phyloP scores from a whole-genome alignment of 2,797 vertebrate species.

The Hybognathus amarus region DNA sequence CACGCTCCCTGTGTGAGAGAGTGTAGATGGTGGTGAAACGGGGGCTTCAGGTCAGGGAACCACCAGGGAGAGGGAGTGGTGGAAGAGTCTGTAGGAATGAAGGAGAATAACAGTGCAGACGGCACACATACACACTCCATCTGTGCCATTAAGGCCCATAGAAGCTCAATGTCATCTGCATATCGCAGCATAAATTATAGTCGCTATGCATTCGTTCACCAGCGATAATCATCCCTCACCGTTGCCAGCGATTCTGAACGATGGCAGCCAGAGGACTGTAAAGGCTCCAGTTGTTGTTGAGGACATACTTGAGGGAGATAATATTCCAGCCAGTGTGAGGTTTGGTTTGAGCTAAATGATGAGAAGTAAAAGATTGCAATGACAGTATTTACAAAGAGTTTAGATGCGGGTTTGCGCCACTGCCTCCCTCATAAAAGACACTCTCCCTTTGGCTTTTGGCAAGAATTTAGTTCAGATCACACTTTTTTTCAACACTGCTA shows the following conservation, averaged over 20 bases:
- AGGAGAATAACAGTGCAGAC: slow-evolving; percentile 45
- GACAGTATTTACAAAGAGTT: slow-evolving; percentile 52
- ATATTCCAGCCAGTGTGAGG: slow-evolving; percentile 51
- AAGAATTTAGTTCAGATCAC: slow-evolving; percentile 27
- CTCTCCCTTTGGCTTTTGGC: slow-evolving; percentile 43
- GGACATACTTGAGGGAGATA: slow-evolving; percentile 53
- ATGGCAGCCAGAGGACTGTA: slow-evolving; percentile 39
- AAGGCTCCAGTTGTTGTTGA: slow-evolving; percentile 15
- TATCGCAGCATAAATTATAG: slow-evolving; percentile 30
- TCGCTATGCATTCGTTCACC: not conserved
- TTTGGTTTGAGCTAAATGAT: slow-evolving; percentile 52
- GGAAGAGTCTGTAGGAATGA: slow-evolving; percentile 42
- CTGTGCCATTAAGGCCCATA: slow-evolving; percentile 31
- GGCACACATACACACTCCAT: slow-evolving; percentile 14
- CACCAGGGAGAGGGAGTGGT: slow-evolving; percentile 62
- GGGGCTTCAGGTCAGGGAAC: slow-evolving; percentile 67
- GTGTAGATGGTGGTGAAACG: slow-evolving; percentile 64
- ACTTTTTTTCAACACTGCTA: not conserved
- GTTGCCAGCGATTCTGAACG: not conserved
- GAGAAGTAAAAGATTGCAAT: slow-evolving; percentile 50
- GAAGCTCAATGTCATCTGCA: slow-evolving; percentile 33
- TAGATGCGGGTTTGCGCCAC: slow-evolving; percentile 45
- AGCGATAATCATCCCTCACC: slow-evolving; percentile 10
- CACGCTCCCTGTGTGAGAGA: slow-evolving; percentile 45
- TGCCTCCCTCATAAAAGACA: slow-evolving; percentile 34